Evolutionary conservation across 2,888 invertebrate genomes (phyloP), one percentile per base, ranked within the genome.

Genomic region (Spodoptera littoralis): DNA sequence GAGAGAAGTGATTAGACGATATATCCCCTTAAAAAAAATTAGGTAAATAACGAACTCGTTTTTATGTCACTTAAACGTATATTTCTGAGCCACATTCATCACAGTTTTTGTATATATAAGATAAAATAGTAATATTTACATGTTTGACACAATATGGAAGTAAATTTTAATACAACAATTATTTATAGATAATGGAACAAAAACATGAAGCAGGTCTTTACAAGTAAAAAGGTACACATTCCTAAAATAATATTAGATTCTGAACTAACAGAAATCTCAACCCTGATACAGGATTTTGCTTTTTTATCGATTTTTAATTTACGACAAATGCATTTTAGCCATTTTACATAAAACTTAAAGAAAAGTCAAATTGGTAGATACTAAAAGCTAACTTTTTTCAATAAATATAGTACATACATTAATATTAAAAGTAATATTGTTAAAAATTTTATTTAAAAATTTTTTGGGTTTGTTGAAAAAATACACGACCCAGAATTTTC

Each of bases 21-120:
- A n/a, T n/a, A n/a, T n/a, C n/a, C n/a, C n/a, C n/a, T n/a, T n/a
- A n/a, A n/a, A n/a, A n/a, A n/a, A n/a, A 18, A 18, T 1, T 27
- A 4, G 27, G 27, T 4, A 27, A 36, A 36, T 36, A 36, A 8
- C 9, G 6, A 36, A 36, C 36, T 9, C 4, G 36, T 36, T 3
- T 11, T 45, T 43, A 13, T 52, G 24, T 58, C 60, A 48, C 65
- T 57, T 72, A 78, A 54, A 68, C 65, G 67, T 75, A 73, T 87
- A 90, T 88, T 88, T 84, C 84, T 89, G 90, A 92, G 90, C 88
- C 89, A 90, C 90, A 90, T 88, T 89, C 87, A 92, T 92, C 92
- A 92, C 92, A 92, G 92, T 86, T 91, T 90, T 87, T 82, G 86
- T 89, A 87, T 86, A 73, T 76, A 13, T 73, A 73, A 66, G 65